Base-by-base conservation (phyloP, 2,113 vertebrate species). In the Lucifuga dentata region DNA sequence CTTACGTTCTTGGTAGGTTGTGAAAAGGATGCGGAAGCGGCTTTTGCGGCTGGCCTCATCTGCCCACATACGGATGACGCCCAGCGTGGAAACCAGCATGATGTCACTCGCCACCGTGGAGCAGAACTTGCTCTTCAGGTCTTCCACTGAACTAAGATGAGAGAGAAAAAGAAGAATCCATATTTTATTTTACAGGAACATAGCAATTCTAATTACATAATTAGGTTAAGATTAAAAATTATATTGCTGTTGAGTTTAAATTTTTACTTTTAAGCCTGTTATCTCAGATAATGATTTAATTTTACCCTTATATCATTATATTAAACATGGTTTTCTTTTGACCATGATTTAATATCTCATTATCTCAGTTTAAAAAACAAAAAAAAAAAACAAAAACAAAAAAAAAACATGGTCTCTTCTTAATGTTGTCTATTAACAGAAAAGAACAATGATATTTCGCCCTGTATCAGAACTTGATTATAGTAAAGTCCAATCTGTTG, bases 1-100 rank as follows among this genome's bases (percentile, higher is more conserved):
- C 97, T 98, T 96, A 99, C 98, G 98, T 89, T 98, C 96, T 96
- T 97, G 96, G 80, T 97, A 99, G 75, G 97, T 98, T 1, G 98
- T 99, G 94, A 96, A 99, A 76, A 99, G 97, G 91, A 99, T 98
- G 86, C 97, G 96, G 85, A 99, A 99, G 45, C 93, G 92, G 76
- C 96, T 99, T 83, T 86, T 96, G 6, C 98, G 93, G 51, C 97
- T 99, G 65, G 95, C 93, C 90, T 99, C 97, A 2, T 99, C 97
- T 0, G 96, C 97, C 98, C 98, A 99, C 96, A 99, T 95, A 51
- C 98, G 96, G 79, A 99, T 92, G 26, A 99, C 98, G 9, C 96
- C 98, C 3, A 99, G 93, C 0, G 96, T 96, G 0, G 96, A 96
- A 36, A 95, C 90, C 53, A 99, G 92, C 95, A 98, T 98, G 60